Base-by-base conservation (phyloP, 1,140 invertebrate species). In the Orius insidiosus region DNA sequence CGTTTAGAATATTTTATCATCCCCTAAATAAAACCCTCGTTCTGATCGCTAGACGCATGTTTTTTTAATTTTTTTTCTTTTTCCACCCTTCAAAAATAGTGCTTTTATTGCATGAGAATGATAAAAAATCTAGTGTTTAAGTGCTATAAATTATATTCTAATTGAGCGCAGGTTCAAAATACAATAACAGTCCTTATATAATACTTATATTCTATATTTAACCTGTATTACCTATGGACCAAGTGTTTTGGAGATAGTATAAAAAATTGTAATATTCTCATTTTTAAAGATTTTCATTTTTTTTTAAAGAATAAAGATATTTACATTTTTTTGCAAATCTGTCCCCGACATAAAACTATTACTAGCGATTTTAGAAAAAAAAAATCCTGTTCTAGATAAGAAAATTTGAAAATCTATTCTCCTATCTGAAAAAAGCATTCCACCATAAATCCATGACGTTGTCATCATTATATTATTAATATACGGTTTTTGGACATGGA, bases 181-280 rank as follows among this genome's bases (percentile, higher is more conserved):
- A 39, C 34, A 46, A 50, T 50, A 50, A 50, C 48, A 50, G 48
- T 50, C 48, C 48, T 50, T 50, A 50, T 45, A 18, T 35, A 46
- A 32, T 16, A 33, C 45, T 18, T 39, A 44, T 15, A 49, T 31
- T 50, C 41, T 50, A 46, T 46, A 35, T 47, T 46, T 40, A 47
- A 48, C 47, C 47, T 48, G 47, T 50, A 50, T 36, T 50, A 50
- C 48, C 43, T 50, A 50, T 50, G 48, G 48, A 50, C 48, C 44
- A 38, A 50, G 38, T 46, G 41, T 46, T 16, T 33, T 15, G 35
- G 24, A 24, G 24, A 24, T 24, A 24, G 24, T 24, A 24, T 24
- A 30, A 36, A 44, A 30, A 41, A 32, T 47, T 41, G 13, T 24
- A 33, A 33, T 43, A 8, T 30, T 42, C 32, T 34, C 36, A 44